Base-by-base conservation (phyloP, 2,888 invertebrate species). In the Anodontia alba region DNA sequence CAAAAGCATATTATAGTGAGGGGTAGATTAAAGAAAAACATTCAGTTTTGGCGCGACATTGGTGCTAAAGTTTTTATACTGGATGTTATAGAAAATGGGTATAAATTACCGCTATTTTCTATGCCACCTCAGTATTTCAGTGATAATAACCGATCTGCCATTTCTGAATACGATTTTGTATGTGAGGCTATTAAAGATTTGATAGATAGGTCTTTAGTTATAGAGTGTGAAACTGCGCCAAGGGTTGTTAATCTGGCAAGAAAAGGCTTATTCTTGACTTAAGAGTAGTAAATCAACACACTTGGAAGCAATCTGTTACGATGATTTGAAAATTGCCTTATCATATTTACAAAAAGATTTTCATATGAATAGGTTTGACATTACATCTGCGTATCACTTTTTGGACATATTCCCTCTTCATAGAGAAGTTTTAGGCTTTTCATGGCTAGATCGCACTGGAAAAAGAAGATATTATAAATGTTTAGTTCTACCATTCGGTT, bases 341-440 rank as follows among this genome's bases (percentile, higher is more conserved):
- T 68, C 70, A 1, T 80, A 46, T 74, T 43, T 77, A 20, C 20
- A 42, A 20, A 46, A 67, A 42, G 46, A 74, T 29, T 73, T 77
- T 46, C 68, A 20, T 38, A 67, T 68, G 54, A 51, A 77, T 0
- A 77, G 70, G 42, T 81, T 81, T 67, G 77, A 81, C 54, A 26
- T 81, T 7, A 77, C 69, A 0, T 74, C 74, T 54, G 81, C 81
- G 1, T 81, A 81, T 43, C 81, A 81, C 76, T 80, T 80, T 42
- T 72, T 81, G 17, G 81, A 81, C 26, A 68, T 77, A n/a, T 71
- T 17, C 38, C 1, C 26, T 36, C 33, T 43, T 29, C 73, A 78
- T 15, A 80, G 73, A 36, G 62, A 76, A 8, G 76, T 42, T 46
- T 31, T 76, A 10, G 73, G 78, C 8, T 78, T 78, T 69, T n/a